Percentiles rank a stretch among this genome's conserved stretches.
These are phyloP conservation scores for Leptinotarsa haldemani DNA, from an alignment of 2,888 invertebrate species.

Conservation along the genomic window DNA sequence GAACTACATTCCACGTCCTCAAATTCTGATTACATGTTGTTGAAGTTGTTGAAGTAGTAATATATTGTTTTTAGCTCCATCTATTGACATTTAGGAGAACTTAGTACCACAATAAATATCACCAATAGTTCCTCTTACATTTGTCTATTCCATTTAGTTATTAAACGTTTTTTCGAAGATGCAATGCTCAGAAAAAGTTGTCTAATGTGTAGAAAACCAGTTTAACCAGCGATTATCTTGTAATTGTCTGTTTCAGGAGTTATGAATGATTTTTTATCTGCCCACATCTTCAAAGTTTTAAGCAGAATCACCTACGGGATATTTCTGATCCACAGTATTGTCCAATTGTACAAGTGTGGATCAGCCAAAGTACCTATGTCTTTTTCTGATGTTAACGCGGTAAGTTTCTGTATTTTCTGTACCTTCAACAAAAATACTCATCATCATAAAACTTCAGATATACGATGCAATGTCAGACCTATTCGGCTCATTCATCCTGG, in stretches of 20 bases:
- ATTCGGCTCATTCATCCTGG: conserved; percentile 49
- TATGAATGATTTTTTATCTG: conserved; percentile 55
- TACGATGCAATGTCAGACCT: conserved; percentile 58
- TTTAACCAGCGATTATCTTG: neutral
- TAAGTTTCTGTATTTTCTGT: conserved; percentile 38
- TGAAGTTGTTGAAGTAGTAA: no score
- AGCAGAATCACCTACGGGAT: conserved; percentile 61
- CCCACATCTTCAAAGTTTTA: conserved; percentile 57
- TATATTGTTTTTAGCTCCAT: no score
- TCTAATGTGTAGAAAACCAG: no score
- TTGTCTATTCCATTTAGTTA: no score
- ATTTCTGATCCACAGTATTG: conserved; percentile 59
- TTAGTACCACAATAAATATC: no score
- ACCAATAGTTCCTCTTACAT: no score
- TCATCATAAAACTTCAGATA: conserved; percentile 48
- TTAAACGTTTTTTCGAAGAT: no score
- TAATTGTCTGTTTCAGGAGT: conserved; percentile 49
- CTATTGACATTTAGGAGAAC: no score
- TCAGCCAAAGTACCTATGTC: conserved; percentile 54
- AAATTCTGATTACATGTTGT: neutral
- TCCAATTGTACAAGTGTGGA: conserved; percentile 56
- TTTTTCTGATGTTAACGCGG: conserved; percentile 58
- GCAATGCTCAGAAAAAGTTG: no score
- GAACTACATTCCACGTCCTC: neutral
- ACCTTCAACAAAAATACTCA: neutral